These are phyloP conservation scores for Felis chaus DNA, from an alignment of 2,113 vertebrate genomes.

Conservation along the genomic window DNA sequence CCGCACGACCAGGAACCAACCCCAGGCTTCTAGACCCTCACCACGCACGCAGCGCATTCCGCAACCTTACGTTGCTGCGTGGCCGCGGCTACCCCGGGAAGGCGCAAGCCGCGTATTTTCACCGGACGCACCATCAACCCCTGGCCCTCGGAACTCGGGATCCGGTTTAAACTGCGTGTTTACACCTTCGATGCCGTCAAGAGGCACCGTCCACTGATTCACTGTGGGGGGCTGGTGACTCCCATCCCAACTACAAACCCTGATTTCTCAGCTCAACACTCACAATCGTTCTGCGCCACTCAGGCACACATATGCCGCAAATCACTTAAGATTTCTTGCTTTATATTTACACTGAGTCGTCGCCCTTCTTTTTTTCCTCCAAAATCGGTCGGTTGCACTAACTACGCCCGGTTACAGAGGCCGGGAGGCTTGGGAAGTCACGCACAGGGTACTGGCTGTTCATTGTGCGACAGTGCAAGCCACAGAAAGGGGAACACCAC, in stretches of 20 bases:
- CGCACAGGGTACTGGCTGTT: accelerated
- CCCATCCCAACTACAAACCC: not conserved
- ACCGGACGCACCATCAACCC: not conserved
- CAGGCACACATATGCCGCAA: accelerated
- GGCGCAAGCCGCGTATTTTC: not conserved
- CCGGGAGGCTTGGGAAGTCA: accelerated
- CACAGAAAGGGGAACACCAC: not conserved
- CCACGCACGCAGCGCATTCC: no score
- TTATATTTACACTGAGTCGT: not conserved
- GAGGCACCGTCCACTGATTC: slow-evolving; percentile 84
- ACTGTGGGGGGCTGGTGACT: slow-evolving; percentile 60
- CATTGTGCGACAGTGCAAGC: not conserved
- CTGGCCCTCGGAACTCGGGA: slow-evolving; percentile 53
- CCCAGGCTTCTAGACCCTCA: not conserved
- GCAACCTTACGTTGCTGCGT: not conserved
- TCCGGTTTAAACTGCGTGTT: slow-evolving; percentile 69
- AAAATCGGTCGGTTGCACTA: not conserved
- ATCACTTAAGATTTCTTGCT: not conserved
- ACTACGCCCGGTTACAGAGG: accelerated
- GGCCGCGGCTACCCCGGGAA: not conserved
- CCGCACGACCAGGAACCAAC: not conserved
- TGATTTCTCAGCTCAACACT: not conserved
- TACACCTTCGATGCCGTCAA: slow-evolving; percentile 87
- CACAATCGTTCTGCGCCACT: not conserved
- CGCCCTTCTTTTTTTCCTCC: not conserved